Evolutionary conservation across 2,888 invertebrate species (phyloP), one percentile per base, ranked within the genome.

Genomic region (Girardia tigrina): DNA sequence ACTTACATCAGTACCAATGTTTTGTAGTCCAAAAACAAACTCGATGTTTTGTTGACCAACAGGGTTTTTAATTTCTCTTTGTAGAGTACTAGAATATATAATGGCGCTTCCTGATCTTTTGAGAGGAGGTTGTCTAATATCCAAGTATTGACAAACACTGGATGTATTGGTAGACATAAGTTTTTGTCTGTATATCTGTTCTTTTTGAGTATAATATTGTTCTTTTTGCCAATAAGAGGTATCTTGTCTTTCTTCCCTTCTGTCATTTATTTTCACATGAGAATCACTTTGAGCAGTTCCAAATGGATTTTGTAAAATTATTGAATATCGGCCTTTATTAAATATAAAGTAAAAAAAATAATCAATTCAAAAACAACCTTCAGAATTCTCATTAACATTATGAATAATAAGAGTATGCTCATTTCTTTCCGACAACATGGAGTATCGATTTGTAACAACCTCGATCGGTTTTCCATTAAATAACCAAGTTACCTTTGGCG

Each of bases 151-250:
- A 56, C 56, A 56, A 4, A 56, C 56, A 56, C 56, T 56, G n/a
- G 56, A n/a, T 4, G 56, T 56, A 56, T 56, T 56, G 4, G 56
- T 56, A 6, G 56, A 56, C 56, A 56, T 56, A 20, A 56, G 23
- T 56, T 56, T 56, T n/a, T 56, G 56, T 56, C 56, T 56, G n/a
- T 56, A 2, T 56, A 56, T 56, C n/a, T 56, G 4, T 56, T 56
- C 56, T 6, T 56, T n/a, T 56, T 23, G 56, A 56, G 4, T 20
- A n/a, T 56, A 56, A n/a, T 56, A n/a, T n/a, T 56, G 56, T 20
- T n/a, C 4, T 6, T 16, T 56, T 12, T 56, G n/a, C 56, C 56
- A 56, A 12, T 8, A n/a, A 56, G n/a, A n/a, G n/a, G 4, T n/a
- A 56, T 56, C n/a, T 56, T 56, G 4, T 56, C 56, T 4, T n/a